phyloP scores from a whole-genome alignment of 2,797 vertebrate species.

The Bradypodion ventrale region DNA sequence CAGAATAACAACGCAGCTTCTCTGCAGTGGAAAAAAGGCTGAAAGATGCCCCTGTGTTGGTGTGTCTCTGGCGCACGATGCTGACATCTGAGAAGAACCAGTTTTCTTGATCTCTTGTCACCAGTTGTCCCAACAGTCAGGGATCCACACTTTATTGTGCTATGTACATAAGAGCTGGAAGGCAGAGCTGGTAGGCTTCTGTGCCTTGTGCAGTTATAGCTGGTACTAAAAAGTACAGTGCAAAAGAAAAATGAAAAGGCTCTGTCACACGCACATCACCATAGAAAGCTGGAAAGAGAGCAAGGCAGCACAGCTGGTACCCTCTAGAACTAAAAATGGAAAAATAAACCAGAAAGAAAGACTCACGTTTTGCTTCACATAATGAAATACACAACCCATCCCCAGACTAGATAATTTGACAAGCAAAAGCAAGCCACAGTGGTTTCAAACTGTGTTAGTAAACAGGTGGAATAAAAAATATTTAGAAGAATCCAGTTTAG shows the following conservation, averaged over 20 bases:
- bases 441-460: too few species aligned
- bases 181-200: not conserved
- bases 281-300: not conserved
- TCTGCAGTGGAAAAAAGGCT: slow-evolving; percentile 27
- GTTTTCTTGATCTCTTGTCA: not conserved
- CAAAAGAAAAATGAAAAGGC: not conserved
- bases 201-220: not conserved
- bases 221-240: not conserved
- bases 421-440: too few species aligned
- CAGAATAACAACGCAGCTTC: slow-evolving; percentile 77
- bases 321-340: not conserved
- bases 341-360: not conserved
- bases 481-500: too few species aligned
- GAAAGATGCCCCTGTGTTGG: not conserved
- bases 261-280: not conserved
- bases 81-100: not conserved
- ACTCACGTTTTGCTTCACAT: not conserved
- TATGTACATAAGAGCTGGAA: too few species aligned
- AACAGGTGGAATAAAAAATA: too few species aligned
- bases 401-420: too few species aligned
- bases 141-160: not conserved
- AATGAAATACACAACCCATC: not conserved
- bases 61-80: not conserved
- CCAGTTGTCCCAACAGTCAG: not conserved
- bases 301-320: not conserved